phyloP scores from a whole-genome alignment of 2,797 vertebrate species.

The Steatocranus sp. region DNA sequence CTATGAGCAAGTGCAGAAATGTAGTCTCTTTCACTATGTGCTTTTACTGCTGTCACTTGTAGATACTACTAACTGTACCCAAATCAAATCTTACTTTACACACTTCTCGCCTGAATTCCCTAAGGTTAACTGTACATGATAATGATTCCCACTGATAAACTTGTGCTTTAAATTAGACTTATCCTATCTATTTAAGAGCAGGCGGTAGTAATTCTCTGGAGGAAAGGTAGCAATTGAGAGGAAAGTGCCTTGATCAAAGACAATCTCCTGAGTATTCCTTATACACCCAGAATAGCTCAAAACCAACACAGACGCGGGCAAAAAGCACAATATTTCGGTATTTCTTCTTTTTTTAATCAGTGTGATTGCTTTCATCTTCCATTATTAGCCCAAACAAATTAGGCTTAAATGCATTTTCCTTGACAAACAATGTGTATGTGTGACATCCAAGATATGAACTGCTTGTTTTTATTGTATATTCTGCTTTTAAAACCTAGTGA shows the following conservation, averaged over 20 bases:
- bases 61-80: background rate
- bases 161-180: background rate
- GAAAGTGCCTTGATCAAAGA: background rate
- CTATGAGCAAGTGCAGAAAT: background rate
- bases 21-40: background rate
- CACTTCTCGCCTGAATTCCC: conserved; percentile 7
- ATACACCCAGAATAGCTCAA: background rate
- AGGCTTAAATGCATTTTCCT: background rate
- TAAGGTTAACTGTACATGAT: conserved; percentile 1
- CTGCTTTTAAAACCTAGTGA: background rate
- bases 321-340: rapidly evolving
- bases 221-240: background rate
- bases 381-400: background rate
- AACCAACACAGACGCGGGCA: background rate
- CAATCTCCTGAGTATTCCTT: background rate
- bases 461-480: background rate
- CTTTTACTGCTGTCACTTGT: conserved; percentile 14
- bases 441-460: background rate
- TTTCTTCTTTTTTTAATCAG: background rate
- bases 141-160: background rate
- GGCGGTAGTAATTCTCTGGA: background rate
- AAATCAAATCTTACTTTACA: conserved; percentile 35
- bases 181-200: background rate
- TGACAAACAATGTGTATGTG: background rate
- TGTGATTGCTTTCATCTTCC: background rate